Evolutionary conservation across 2,113 vertebrate genomes (phyloP).

Genomic region (Euleptes europaea): DNA sequence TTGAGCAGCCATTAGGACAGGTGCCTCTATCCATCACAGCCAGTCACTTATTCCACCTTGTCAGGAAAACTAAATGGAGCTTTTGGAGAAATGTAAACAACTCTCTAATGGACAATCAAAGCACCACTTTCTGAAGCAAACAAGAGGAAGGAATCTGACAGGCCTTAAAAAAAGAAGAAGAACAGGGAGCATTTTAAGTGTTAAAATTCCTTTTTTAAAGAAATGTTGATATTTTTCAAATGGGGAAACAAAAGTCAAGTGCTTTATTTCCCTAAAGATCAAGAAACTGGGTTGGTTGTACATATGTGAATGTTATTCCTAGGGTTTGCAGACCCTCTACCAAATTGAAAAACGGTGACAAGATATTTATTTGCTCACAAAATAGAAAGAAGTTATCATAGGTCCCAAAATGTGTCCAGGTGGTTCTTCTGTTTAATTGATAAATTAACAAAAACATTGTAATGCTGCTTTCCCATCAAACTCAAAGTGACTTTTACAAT

Average conservation of each 20-base stretch:
- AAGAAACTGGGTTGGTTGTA: conserved; percentile 56
- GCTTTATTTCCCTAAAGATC: conserved; percentile 21
- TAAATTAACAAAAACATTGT: no score
- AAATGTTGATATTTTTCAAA: conserved; percentile 65
- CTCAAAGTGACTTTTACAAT: no score
- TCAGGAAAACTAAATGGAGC: conserved; percentile 97
- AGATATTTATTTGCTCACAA: not conserved
- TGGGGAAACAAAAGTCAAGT: conserved; percentile 27
- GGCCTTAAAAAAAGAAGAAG: conserved; percentile 58
- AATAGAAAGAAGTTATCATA: not conserved
- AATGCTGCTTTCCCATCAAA: no score
- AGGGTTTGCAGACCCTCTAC: not conserved
- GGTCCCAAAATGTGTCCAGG: not conserved
- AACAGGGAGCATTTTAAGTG: conserved; percentile 70
- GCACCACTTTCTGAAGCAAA: conserved; percentile 84
- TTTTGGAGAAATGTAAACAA: conserved; percentile 99
- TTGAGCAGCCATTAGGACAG: conserved; percentile 99
- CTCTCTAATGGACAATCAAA: conserved; percentile 96
- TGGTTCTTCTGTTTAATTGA: not conserved
- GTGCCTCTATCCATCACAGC: conserved; percentile 99
- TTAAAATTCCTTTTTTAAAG: conserved; percentile 63
- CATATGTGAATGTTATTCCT: not conserved
- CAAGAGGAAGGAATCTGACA: conserved; percentile 81
- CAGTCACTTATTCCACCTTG: conserved; percentile 98
- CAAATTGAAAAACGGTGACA: not conserved